Percentiles rank a stretch among this genome's conserved stretches.
Conservation (phyloP, 1,140 invertebrate genomes). For the Macrotrachela quadricornifera region DNA sequence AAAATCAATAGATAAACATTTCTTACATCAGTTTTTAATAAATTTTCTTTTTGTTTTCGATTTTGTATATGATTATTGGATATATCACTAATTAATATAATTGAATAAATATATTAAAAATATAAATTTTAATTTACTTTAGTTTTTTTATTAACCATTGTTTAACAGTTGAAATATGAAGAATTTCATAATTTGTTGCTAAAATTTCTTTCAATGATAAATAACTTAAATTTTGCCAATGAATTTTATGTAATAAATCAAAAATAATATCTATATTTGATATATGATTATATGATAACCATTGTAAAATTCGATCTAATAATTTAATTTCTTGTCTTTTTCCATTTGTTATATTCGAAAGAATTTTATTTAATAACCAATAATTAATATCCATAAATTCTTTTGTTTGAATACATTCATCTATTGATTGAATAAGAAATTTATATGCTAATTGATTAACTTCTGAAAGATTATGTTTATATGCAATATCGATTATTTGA, state of each 20-base stretch:
- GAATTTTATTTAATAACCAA: not conserved
- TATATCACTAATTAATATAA: too few species aligned
- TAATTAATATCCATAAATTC: not conserved
- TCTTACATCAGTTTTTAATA: too few species aligned
- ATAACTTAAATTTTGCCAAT: not conserved
- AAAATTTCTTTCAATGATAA: not conserved
- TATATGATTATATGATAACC: not conserved
- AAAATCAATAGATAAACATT: too few species aligned
- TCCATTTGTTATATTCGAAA: not conserved
- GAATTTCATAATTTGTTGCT: not conserved
- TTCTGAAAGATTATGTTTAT: not conserved
- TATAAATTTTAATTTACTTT: too few species aligned
- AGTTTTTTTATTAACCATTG: too few species aligned
- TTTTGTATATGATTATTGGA: too few species aligned
- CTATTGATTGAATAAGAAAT: not conserved
- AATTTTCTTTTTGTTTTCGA: too few species aligned
- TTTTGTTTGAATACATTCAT: not conserved
- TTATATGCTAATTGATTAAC: not conserved
- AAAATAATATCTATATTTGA: not conserved
- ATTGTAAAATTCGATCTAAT: not conserved
- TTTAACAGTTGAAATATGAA: too few species aligned
- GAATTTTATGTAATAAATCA: not conserved
- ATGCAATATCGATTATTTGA: not conserved
- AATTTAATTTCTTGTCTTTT: not conserved
- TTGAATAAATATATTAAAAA: too few species aligned